Evolutionary conservation across 2,888 invertebrate species (phyloP), one percentile per base, ranked within the genome.

Genomic region (Mythimna lalbum): DNA sequence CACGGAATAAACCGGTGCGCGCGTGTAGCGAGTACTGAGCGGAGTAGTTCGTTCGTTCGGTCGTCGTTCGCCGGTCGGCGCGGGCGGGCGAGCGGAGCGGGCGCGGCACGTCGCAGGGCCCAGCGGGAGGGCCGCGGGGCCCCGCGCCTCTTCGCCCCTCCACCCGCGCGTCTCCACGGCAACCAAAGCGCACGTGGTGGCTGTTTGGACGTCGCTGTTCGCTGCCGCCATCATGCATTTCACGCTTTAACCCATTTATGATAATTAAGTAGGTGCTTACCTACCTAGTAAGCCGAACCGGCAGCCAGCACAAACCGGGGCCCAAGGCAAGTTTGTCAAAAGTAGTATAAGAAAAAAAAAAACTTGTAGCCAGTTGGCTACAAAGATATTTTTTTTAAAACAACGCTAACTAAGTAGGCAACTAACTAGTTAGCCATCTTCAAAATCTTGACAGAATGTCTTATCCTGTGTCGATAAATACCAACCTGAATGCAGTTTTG

Each of bases 1-100:
- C 92, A 86, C 90, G 88, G 87, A 86, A 82, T 83, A 86, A 88
- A 91, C 90, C 90, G 88, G 90, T 90, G 88, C 89, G 87, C 87
- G 86, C 90, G 88, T 85, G 83, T 84, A 86, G 87, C 88, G 85
- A 86, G 86, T 79, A 77, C 77, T 86, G 85, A 81, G 86, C 88
- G 85, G 82, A 89, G 87, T 86, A 71, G 70, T 89, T 78, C 78
- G 76, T 80, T 81, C 83, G 78, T 79, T 81, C 80, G 80, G 76
- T 85, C 83, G 82, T 69, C 80, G 78, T 80, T 69, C 77, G 76
- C 65, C 76, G 72, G 79, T 76, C 74, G 78, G 63, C 63, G 80
- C 80, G 80, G 76, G 76, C 78, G 77, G 80, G 80, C 77, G 78
- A 67, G 76, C 78, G 82, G 76, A 66, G 76, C 76, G 73, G 73